Percentiles rank a stretch among this genome's conserved stretches.
These are phyloP conservation scores for Lasiurus cinereus DNA, from an alignment of 2,113 vertebrate species.

Conservation along the genomic window DNA sequence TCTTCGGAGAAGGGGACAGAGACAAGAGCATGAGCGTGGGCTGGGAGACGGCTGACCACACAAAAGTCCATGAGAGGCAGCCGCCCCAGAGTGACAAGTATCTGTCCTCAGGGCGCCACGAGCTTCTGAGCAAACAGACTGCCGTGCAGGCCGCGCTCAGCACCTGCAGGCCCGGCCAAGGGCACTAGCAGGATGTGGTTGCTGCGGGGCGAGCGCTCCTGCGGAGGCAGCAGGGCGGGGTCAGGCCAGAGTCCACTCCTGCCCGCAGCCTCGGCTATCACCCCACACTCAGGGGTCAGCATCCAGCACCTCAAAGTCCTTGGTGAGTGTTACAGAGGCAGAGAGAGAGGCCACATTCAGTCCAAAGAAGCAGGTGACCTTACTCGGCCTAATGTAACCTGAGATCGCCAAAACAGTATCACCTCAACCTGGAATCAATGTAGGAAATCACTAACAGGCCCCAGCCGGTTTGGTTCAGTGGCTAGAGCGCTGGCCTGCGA, in stretches of 20 bases:
- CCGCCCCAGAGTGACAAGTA: neutral
- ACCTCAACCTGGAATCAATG: neutral
- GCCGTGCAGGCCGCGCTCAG: rapidly evolving
- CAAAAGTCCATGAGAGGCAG: rapidly evolving
- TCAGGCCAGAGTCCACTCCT: neutral
- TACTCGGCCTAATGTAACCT: too few species aligned
- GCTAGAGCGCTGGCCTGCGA: too few species aligned
- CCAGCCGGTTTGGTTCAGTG: too few species aligned
- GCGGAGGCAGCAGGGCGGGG: rapidly evolving
- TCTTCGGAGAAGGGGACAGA: constrained; percentile 80
- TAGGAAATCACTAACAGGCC: too few species aligned
- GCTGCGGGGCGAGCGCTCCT: rapidly evolving
- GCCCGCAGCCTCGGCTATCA: neutral
- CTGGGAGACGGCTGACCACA: rapidly evolving
- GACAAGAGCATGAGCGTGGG: rapidly evolving
- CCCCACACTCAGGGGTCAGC: neutral
- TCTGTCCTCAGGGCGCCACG: neutral
- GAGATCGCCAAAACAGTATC: rapidly evolving
- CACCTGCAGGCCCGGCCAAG: neutral
- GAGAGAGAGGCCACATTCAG: neutral
- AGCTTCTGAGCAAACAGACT: neutral
- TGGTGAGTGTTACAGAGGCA: rapidly evolving
- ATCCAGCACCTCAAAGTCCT: neutral
- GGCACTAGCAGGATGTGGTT: neutral
- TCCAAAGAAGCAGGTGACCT: neutral